Conservation (phyloP, 2,888 invertebrate species). For the Candidula unifasciata region DNA sequence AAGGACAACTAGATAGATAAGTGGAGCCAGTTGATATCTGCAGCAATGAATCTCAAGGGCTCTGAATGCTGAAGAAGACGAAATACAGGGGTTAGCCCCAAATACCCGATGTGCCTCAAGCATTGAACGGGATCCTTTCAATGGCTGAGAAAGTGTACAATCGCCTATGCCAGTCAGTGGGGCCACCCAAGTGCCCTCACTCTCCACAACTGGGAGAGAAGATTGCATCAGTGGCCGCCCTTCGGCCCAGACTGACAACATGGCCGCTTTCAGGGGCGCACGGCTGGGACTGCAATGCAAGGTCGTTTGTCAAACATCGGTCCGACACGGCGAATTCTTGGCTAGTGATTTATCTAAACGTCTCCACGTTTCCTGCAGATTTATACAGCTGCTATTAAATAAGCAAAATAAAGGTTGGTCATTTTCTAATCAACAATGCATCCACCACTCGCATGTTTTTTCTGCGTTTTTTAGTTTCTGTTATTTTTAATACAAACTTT, state of each 20-base stretch:
- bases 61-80: too few species aligned
- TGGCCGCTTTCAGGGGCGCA: slow-evolving; percentile 57
- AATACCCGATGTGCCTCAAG: too few species aligned
- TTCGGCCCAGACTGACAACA: slow-evolving; percentile 38
- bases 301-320: slow-evolving; percentile 52
- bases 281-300: slow-evolving; percentile 54
- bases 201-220: too few species aligned
- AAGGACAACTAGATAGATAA: too few species aligned
- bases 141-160: too few species aligned
- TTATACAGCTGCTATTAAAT: not conserved
- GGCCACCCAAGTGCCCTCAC: too few species aligned
- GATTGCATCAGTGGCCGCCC: not conserved
- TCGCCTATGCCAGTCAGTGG: too few species aligned
- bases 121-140: too few species aligned
- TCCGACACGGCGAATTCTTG: not conserved
- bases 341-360: slow-evolving; percentile 4
- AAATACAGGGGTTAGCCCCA: too few species aligned
- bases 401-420: not conserved
- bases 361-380: slow-evolving; percentile 7
- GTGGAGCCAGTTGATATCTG: too few species aligned
- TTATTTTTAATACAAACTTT: too few species aligned
- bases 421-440: not conserved
- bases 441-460: not conserved
- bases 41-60: too few species aligned
- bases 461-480: not conserved